These are phyloP conservation scores for Naja naja DNA, from an alignment of 2,113 vertebrate genomes.

Conservation along the genomic window DNA sequence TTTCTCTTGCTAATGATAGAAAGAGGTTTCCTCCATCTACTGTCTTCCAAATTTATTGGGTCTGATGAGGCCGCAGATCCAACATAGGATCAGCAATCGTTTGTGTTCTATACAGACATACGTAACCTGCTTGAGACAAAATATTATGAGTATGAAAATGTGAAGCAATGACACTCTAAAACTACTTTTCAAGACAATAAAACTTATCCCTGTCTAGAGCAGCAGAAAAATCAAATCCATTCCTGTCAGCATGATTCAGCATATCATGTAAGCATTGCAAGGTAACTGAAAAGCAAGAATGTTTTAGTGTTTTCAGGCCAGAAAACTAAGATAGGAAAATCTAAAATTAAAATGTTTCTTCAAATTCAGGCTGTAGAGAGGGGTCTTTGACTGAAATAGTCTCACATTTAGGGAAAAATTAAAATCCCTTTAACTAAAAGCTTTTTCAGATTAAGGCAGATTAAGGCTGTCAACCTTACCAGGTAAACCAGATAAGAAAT, in stretches of 20 bases:
- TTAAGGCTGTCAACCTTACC: not conserved
- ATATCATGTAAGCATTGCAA: not conserved
- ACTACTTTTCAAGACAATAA: not conserved
- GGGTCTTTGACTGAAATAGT: too few species aligned
- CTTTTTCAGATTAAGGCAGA: not conserved
- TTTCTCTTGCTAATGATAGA: not conserved
- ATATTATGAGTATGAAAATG: not conserved
- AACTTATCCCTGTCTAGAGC: not conserved
- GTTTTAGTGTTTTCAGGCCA: not conserved
- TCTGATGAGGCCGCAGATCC: not conserved
- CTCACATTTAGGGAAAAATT: too few species aligned
- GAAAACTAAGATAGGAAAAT: not conserved
- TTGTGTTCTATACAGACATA: not conserved
- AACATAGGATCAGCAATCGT: not conserved
- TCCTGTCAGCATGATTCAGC: constrained; percentile 10
- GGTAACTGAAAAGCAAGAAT: not conserved
- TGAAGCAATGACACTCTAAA: not conserved
- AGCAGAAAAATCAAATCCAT: not conserved
- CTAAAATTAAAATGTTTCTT: not conserved
- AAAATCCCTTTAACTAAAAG: not conserved
- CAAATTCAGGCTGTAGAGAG: not conserved
- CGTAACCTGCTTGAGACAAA: not conserved
- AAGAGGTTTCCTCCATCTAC: not conserved
- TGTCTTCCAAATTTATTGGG: not conserved
- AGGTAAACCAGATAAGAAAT: not conserved